A percentile compares a stretch with the other conserved stretches of the same genome.
Conservation (phyloP, 1,140 invertebrate genomes). For the Chironomus tepperi region DNA sequence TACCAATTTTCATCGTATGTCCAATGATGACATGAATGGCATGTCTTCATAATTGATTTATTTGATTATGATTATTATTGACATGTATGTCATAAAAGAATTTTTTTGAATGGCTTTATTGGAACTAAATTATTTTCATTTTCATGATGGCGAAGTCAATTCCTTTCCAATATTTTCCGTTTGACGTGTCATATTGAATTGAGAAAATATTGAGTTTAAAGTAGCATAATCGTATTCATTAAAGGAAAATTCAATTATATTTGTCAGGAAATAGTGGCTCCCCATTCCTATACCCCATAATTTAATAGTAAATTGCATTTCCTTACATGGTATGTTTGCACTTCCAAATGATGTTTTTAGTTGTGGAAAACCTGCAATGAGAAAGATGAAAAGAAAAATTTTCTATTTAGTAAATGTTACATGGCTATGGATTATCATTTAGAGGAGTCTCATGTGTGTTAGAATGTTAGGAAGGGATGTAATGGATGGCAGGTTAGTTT, state of each 20-base stretch:
- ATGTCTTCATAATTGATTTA: background rate
- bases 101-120: background rate
- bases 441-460: too few relatives aligned
- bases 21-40: background rate
- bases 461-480: too few relatives aligned
- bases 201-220: background rate
- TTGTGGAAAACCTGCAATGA: slow-evolving; percentile 45
- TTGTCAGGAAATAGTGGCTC: background rate
- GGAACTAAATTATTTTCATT: background rate
- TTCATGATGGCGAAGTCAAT: background rate
- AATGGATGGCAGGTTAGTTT: too few relatives aligned
- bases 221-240: background rate
- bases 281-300: background rate
- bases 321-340: slow-evolving; percentile 44
- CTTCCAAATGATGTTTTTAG: slow-evolving; percentile 44
- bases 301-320: background rate
- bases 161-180: background rate
- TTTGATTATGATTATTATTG: background rate
- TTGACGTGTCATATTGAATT: background rate
- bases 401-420: background rate
- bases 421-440: background rate
- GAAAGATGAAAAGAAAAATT: slow-evolving; percentile 24
- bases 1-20: background rate
- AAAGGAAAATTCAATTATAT: slow-evolving; percentile 8
- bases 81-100: background rate